Conservation (phyloP, 2,797 vertebrate species). For the Margarornis squamiger region DNA sequence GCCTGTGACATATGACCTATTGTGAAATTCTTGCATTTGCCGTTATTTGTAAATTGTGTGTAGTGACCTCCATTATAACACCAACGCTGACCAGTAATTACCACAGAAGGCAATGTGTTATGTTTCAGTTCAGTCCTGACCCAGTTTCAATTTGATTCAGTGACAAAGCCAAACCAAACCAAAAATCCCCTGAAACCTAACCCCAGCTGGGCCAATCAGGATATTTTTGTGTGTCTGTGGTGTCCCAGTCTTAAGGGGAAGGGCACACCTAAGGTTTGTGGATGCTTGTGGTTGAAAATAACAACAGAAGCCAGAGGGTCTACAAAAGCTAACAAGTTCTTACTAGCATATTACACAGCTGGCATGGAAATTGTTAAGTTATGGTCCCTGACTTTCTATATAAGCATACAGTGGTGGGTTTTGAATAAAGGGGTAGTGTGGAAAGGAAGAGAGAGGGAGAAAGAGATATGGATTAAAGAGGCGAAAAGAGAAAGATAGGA, state of each 20-base stretch:
- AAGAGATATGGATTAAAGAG: not conserved
- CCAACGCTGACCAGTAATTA: not conserved
- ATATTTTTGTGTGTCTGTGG: not conserved
- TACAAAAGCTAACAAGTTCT: not conserved
- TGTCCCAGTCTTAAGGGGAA: not conserved
- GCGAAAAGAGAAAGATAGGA: not conserved
- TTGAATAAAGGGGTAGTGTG: not conserved
- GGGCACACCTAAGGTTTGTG: not conserved
- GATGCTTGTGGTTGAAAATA: not conserved
- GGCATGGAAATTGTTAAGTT: not conserved
- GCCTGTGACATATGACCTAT: not conserved
- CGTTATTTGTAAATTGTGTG: not conserved
- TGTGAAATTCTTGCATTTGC: not conserved
- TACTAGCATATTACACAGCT: not conserved
- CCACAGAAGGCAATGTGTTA: not conserved
- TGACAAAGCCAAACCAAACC: not conserved
- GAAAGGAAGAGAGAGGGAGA: not conserved
- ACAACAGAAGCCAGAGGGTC: not conserved
- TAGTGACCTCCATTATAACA: not conserved
- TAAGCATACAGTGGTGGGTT: not conserved
- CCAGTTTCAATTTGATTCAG: not conserved
- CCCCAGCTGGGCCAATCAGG: accelerated
- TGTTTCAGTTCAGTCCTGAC: not conserved
- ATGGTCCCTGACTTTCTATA: not conserved
- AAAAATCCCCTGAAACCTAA: not conserved